These are phyloP conservation scores for Catocala fraxini DNA, from an alignment of 2,888 invertebrate genomes.

Conservation along the genomic window DNA sequence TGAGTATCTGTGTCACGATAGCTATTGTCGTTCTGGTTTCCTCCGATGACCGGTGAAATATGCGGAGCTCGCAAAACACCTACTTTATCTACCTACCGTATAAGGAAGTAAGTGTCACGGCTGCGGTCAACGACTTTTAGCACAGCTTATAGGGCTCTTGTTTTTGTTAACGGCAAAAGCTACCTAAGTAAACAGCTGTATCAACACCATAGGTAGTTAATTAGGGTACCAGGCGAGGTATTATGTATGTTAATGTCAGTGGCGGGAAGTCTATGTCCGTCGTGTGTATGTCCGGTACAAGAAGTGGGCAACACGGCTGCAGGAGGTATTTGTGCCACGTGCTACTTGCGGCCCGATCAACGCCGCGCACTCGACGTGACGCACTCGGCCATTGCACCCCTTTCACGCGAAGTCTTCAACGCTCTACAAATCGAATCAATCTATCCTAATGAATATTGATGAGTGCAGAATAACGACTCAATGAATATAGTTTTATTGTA, in stretches of 20 bases:
- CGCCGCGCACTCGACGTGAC: constrained; percentile 53
- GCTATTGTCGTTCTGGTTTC: constrained; percentile 25
- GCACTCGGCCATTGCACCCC: constrained; percentile 84
- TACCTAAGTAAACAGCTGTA: background rate
- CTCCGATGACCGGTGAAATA: constrained; percentile 23
- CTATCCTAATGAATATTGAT: constrained; percentile 76
- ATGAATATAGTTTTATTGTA: constrained; percentile 52
- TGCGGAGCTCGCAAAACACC: constrained; percentile 39
- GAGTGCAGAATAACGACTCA: constrained; percentile 46
- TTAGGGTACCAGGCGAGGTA: constrained; percentile 39
- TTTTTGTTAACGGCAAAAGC: constrained; percentile 4
- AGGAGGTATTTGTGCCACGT: constrained; percentile 79
- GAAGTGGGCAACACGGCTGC: constrained; percentile 76
- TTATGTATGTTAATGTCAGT: constrained; percentile 50
- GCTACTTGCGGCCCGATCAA: constrained; percentile 67
- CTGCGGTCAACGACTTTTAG: constrained; percentile 55
- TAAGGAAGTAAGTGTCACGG: constrained; percentile 59
- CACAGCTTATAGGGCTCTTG: background rate
- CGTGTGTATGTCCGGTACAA: constrained; percentile 70
- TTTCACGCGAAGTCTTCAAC: constrained; percentile 81
- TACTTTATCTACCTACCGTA: constrained; percentile 36
- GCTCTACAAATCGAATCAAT: constrained; percentile 84
- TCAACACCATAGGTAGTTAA: constrained; percentile 12
- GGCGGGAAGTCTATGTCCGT: constrained; percentile 72
- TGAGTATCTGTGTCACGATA: constrained; percentile 24